Evolutionary conservation across 2,797 vertebrate species (phyloP), one percentile per base, ranked within the genome.

Genomic region (Lepus oiostolus): DNA sequence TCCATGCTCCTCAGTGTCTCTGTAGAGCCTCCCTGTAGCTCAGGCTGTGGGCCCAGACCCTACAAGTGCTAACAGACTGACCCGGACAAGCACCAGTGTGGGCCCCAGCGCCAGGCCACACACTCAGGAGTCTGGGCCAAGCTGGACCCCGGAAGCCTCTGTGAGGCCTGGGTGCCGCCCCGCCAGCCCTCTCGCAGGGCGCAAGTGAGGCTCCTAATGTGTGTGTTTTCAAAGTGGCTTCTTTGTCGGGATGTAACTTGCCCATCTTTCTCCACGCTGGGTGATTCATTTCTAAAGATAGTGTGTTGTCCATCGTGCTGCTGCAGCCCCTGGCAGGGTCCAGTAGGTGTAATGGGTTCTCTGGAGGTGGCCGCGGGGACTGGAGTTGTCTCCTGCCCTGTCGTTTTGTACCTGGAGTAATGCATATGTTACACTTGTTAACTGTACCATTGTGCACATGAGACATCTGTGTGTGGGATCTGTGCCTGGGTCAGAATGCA

Each of bases 371-470:
- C 54, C 22, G 74, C 85, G 62, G 32, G 97, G 95, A 94, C 93
- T 88, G 88, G 96, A 87, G 82, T 95, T 97, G 95, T 98, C 95
- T 97, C 97, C 97, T 98, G 97, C 98, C 98, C 92, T 87, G 2
- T 96, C 95, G 87, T 94, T 95, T 47, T 98, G 93, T 98, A 98
- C 95, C 90, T 97, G 96, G 97, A 98, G 97, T 96, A 96, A 98
- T 96, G 98, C 98, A 52, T 97, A 96, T 98, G 98, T 98, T 98
- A 98, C 98, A 98, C 98, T 98, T 98, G 96, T 98, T 96, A 96
- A 47, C 97, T 97, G 97, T 98, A 97, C 97, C 96, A 60, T 97
- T 97, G 96, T 98, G 97, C 97, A 95, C 97, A 97, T 79, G 95
- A 95, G 92, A 96, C 96, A 93, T 96, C 97, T 98, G 96, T 96